A percentile compares a stretch with the other conserved stretches of the same genome.
Evolutionary conservation across 2,113 vertebrate species (phyloP).

Genomic region (Neotragus moschatus): DNA sequence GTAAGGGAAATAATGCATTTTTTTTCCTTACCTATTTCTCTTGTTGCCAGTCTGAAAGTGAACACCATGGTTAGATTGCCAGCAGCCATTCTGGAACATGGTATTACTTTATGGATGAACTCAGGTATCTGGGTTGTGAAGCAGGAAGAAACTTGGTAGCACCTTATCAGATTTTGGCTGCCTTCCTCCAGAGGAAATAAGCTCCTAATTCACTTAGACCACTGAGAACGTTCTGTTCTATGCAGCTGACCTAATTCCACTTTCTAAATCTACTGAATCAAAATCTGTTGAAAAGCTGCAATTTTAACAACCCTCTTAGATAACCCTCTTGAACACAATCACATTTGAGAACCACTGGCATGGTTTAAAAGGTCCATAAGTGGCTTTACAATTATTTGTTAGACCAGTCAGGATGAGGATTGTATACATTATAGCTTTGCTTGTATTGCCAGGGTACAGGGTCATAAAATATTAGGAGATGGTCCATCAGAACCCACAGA

Average conservation of each 20-base stretch:
- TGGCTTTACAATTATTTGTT: neutral
- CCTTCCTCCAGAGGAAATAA: neutral
- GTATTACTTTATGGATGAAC: neutral
- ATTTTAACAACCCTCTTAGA: neutral
- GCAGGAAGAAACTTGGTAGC: neutral
- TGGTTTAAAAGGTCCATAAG: neutral
- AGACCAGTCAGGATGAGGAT: neutral
- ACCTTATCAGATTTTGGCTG: neutral
- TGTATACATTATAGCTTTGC: neutral
- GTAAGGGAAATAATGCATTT: neutral
- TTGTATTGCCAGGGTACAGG: neutral
- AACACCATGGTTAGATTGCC: neutral
- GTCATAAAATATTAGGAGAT: neutral
- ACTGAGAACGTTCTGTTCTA: neutral
- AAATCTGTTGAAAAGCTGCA: neutral
- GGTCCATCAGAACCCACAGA: neutral
- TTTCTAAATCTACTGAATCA: neutral
- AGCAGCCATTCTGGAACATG: neutral
- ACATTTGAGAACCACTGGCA: neutral
- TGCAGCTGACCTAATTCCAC: neutral
- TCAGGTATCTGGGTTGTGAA: neutral
- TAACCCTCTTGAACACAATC: neutral
- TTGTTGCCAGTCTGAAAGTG: neutral
- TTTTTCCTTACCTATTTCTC: neutral
- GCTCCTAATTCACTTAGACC: neutral